Percentiles rank a stretch among this genome's conserved stretches.
These are phyloP conservation scores for Neogobius melanostomus DNA, from an alignment of 2,113 vertebrate species.

Conservation along the genomic window DNA sequence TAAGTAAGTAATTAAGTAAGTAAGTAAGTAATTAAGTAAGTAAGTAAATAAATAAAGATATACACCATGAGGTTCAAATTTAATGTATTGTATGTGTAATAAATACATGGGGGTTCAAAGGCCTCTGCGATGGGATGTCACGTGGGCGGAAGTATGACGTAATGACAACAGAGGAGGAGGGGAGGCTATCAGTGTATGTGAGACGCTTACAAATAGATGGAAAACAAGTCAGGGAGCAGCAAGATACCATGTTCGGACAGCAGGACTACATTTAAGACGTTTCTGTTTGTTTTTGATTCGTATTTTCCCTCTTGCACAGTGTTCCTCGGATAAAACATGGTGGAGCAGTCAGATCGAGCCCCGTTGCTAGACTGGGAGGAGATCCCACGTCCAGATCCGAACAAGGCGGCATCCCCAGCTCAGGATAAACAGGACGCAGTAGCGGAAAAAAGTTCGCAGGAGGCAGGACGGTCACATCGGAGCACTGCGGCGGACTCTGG, in stretches of 20 bases:
- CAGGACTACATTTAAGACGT: slow-evolving; percentile 18
- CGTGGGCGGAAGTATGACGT: slow-evolving; percentile 80
- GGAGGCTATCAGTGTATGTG: slow-evolving; percentile 59
- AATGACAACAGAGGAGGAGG: slow-evolving; percentile 73
- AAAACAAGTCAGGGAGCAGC: slow-evolving; percentile 44
- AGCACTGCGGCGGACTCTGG: slow-evolving; percentile 47
- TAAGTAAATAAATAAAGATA: too few species aligned
- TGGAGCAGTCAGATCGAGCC: slow-evolving; percentile 87
- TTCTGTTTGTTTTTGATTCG: slow-evolving; percentile 1
- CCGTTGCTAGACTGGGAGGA: slow-evolving; percentile 93
- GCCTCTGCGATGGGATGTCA: slow-evolving; percentile 36
- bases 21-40: too few species aligned
- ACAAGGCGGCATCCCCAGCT: slow-evolving; percentile 49
- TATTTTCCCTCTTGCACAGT: background rate
- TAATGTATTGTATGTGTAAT: too few species aligned
- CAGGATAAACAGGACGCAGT: slow-evolving; percentile 43
- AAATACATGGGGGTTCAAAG: too few species aligned
- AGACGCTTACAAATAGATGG: slow-evolving; percentile 67
- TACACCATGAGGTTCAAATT: too few species aligned
- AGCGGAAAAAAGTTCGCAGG: slow-evolving; percentile 50
- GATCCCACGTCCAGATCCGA: slow-evolving; percentile 79
- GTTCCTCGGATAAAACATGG: slow-evolving; percentile 71
- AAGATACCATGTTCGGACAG: slow-evolving; percentile 47
- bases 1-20: too few species aligned
- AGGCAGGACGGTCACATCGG: slow-evolving; percentile 41